phyloP scores from a whole-genome alignment of 2,888 invertebrate genomes.

The Azorinus chamasolen region DNA sequence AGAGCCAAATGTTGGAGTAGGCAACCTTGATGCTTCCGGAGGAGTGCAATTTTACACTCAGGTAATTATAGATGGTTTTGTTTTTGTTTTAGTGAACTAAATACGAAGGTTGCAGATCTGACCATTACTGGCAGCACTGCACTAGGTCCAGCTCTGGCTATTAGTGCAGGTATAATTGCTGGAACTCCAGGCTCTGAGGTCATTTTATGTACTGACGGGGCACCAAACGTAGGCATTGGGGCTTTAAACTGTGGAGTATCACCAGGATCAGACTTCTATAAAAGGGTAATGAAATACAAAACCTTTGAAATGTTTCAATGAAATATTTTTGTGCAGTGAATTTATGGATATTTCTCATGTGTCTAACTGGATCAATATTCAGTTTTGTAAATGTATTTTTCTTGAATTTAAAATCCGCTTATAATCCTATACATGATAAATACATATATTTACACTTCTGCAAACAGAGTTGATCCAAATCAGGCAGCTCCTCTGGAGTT shows the following conservation, averaged over 20 bases:
- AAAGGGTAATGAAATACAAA: slow-evolving; percentile 64
- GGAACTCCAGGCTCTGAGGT: slow-evolving; percentile 76
- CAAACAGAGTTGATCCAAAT: no score
- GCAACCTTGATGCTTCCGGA: slow-evolving; percentile 35
- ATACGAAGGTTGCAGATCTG: slow-evolving; percentile 62
- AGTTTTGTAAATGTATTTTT: no score
- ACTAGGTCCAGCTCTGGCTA: slow-evolving; percentile 80
- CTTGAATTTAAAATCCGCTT: no score
- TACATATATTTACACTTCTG: no score
- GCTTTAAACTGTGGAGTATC: slow-evolving; percentile 8
- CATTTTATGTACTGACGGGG: slow-evolving; percentile 83
- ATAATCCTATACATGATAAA: no score
- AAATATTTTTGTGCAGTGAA: no score
- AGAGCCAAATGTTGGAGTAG: slow-evolving; percentile 80
- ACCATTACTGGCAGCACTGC: slow-evolving; percentile 74
- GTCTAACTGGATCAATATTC: no score
- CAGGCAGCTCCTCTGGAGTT: no score
- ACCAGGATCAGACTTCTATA: slow-evolving; percentile 57
- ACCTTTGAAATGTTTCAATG: no score
- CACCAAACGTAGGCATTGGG: slow-evolving; percentile 81
- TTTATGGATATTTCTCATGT: no score
- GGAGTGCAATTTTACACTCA: slow-evolving; percentile 49
- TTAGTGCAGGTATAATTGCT: slow-evolving; percentile 77
- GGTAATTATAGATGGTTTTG: slow-evolving; percentile 22
- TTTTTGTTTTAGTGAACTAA: slow-evolving; percentile 54